Evolutionary conservation across 1,140 invertebrate genomes (phyloP).

Genomic region (Contarinia nasturtii): DNA sequence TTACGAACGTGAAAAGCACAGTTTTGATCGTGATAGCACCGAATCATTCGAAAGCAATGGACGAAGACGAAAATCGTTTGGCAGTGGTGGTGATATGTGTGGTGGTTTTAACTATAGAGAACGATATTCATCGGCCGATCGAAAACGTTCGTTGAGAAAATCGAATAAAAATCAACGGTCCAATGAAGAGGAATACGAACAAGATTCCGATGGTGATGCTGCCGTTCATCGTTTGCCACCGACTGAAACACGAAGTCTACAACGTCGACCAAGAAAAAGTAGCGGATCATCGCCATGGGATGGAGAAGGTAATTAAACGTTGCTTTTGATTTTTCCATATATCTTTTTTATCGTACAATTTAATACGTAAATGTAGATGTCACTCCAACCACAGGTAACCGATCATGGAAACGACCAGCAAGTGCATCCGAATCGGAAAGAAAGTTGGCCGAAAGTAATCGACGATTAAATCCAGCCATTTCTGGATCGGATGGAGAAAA

Average conservation of each 20-base stretch:
- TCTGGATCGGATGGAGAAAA: constrained; percentile 22
- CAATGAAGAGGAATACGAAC: constrained; percentile 15
- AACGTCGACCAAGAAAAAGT: constrained; percentile 21
- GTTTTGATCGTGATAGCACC: constrained; percentile 21
- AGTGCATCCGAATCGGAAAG: constrained; percentile 34
- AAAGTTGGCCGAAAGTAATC: constrained; percentile 26
- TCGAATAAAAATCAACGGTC: constrained; percentile 14
- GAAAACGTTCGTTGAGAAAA: constrained; percentile 17
- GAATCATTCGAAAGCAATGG: constrained; percentile 21
- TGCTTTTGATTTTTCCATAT: neutral
- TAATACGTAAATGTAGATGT: neutral
- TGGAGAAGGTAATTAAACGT: constrained; percentile 22
- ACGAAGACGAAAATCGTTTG: constrained; percentile 17
- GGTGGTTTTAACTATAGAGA: constrained; percentile 20
- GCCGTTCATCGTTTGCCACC: constrained; percentile 6
- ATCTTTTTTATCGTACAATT: neutral
- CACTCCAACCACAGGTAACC: constrained; percentile 27
- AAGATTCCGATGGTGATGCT: constrained; percentile 21
- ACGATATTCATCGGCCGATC: constrained; percentile 10
- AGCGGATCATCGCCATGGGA: constrained; percentile 32
- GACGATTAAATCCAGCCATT: constrained; percentile 19
- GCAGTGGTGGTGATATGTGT: constrained; percentile 20
- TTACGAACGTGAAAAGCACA: constrained; percentile 17
- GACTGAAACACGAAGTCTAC: constrained; percentile 13
- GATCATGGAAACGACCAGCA: constrained; percentile 39